Percentiles rank a stretch among this genome's conserved stretches.
These are phyloP conservation scores for Limulus polyphemus DNA, from an alignment of 2,888 invertebrate genomes.

Conservation along the genomic window DNA sequence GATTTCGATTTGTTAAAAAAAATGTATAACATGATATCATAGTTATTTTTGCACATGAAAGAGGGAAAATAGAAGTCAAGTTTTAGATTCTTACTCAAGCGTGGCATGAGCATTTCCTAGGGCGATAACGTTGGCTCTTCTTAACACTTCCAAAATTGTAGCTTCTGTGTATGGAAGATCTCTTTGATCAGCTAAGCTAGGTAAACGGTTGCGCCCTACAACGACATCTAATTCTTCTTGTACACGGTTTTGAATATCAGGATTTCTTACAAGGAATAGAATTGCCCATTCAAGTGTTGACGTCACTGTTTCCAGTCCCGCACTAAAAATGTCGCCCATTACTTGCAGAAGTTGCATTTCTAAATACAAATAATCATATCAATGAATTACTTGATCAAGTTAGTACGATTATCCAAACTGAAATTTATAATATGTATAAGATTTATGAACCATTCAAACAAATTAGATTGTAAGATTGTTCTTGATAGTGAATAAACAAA, in stretches of 20 bases:
- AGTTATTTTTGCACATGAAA: too few species aligned
- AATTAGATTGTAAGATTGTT: too few species aligned
- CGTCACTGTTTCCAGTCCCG: constrained; percentile 87
- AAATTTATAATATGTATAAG: too few species aligned
- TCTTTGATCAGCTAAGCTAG: constrained; percentile 64
- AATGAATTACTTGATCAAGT: too few species aligned
- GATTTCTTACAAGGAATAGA: constrained; percentile 73
- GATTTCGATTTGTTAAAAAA: too few species aligned
- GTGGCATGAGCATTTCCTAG: constrained; percentile 80
- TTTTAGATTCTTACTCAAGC: constrained; percentile 53
- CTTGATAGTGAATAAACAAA: too few species aligned
- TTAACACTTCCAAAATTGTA: constrained; percentile 69
- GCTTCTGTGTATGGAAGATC: constrained; percentile 72
- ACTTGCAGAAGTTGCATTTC: constrained; percentile 84
- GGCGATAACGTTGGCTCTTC: constrained; percentile 78
- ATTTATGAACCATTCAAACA: too few species aligned
- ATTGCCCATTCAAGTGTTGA: constrained; percentile 77
- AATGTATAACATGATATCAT: too few species aligned
- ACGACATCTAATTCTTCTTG: constrained; percentile 76
- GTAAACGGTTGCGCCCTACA: constrained; percentile 52
- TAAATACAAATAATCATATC: constrained; percentile 33
- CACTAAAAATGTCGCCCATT: constrained; percentile 77
- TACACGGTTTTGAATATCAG: constrained; percentile 62
- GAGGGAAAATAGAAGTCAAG: too few species aligned
- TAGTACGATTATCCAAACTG: too few species aligned